Base-by-base conservation (phyloP, 1,140 invertebrate genomes). In the Delia radicum region DNA sequence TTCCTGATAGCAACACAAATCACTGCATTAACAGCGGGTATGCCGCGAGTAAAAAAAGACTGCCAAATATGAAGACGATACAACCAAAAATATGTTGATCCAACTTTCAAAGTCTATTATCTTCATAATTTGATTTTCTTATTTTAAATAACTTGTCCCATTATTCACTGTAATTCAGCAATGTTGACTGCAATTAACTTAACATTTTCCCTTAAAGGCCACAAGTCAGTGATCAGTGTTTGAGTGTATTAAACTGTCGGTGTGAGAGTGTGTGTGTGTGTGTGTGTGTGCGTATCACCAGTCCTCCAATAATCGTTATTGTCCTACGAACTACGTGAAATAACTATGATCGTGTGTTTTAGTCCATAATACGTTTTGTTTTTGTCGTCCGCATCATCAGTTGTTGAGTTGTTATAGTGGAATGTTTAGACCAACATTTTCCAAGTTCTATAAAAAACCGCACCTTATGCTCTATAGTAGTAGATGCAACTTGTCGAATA, bases 171-270 rank as follows among this genome's bases (percentile, higher is more conserved):
- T 24, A 29, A 69, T 37, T 21, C 65, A 37, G 65, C 65, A 69
- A 69, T 69, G 65, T 69, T 69, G 65, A 69, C 65, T 69, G 65
- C 65, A 69, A 69, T 69, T 69, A 69, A 69, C 65, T 69, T 6
- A 69, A 69, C 65, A 69, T 69, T 69, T 69, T 69, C 65, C 65
- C 65, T 69, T 69, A 69, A 69, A 69, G 65, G 65, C 65, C 65
- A 69, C 65, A 69, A 69, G 29, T 69, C 65, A 69, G 65, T 69
- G 65, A 69, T 69, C 65, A n/a, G 65, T 69, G 65, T 69, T 69
- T 69, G 65, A 33, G 21, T 18, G 63, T 18, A n/a, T 65, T 12
- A 10, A 15, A 42, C 8, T 1, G 12, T 10, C 13, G 21, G n/a
- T 69, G n/a, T 33, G 13, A 28, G 15, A n/a, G 18, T 12, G 65